Base-by-base conservation (phyloP, 2,113 vertebrate species). In the Archocentrus centrarchus region DNA sequence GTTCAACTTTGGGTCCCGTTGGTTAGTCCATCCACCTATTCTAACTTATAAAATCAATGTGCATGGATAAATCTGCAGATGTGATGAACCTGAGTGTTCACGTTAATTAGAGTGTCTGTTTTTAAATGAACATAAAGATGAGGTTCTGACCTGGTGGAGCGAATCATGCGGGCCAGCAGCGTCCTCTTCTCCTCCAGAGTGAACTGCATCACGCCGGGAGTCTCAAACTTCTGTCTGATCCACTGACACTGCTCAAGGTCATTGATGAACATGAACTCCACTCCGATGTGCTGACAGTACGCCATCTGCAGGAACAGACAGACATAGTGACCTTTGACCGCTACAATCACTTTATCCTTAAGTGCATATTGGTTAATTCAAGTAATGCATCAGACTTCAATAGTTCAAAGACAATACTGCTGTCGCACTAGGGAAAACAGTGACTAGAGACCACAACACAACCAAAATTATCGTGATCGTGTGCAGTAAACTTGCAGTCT, bases 181-280 rank as follows among this genome's bases (percentile, higher is more conserved):
- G 97, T 99, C 22, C 98, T 96, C 86, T 99, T 99, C 94, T 99
- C 98, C 47, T 99, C 98, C 1, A 93, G 97, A 79, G 95, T 97
- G 95, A 99, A 99, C 94, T 98, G 97, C 98, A 99, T 98, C 85
- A 97, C 92, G 6, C 98, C 97, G 0, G 98, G 98, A 0, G 96
- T 98, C 96, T 99, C 98, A 2, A 99, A 98, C 93, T 99, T 99
- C 93, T 97, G 93, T n/a, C 98, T 89, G 92, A 99, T 99, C 98
- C 98, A 99, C 92, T 99, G 98, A 82, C 98, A 99, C 93, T 99
- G 98, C 78, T 99, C 98, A 96, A 99, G 94, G 91, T 99, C 98
- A 0, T 99, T 99, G 93, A 99, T 99, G 87, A 99, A 99, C 98
- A 99, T 99, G 96, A 99, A 99, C 93, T 99, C 98, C 83, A 99